These are phyloP conservation scores for Subanguina moxae DNA, from an alignment of 1,140 invertebrate species.

Conservation along the genomic window DNA sequence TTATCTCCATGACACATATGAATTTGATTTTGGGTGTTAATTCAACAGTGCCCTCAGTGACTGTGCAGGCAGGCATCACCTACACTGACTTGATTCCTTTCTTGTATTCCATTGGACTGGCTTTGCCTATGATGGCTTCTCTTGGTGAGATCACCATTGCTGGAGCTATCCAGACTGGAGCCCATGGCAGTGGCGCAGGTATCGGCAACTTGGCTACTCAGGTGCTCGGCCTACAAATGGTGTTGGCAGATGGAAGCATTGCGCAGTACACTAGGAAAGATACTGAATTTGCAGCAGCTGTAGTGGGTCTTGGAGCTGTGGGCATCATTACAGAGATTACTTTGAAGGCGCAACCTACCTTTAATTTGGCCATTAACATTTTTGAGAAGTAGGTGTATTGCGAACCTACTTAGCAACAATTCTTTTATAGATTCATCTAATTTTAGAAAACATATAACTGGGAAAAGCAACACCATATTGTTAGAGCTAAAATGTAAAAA, in stretches of 20 bases:
- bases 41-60: neutral
- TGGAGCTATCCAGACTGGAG: neutral
- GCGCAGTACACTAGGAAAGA: neutral
- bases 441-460: neutral
- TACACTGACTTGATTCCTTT: constrained; percentile 13
- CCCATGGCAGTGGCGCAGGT: neutral
- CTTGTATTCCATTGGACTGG: neutral
- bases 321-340: neutral
- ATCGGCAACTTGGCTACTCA: neutral
- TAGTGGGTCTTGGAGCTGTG: neutral
- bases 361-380: constrained; percentile 1
- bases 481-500: too few species aligned
- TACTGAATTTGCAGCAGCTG: neutral
- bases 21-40: constrained; percentile 5
- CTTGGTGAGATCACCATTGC: neutral
- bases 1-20: constrained; percentile 9
- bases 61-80: constrained; percentile 17
- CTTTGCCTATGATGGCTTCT: neutral
- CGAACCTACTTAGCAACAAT: neutral
- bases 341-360: constrained; percentile 1
- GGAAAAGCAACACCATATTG: too few species aligned
- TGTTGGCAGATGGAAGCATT: neutral
- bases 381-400: neutral
- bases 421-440: neutral
- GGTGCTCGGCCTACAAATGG: neutral